Evolutionary conservation across 1,140 invertebrate species (phyloP), one percentile per base, ranked within the genome.

Genomic region (Vanessa atalanta): DNA sequence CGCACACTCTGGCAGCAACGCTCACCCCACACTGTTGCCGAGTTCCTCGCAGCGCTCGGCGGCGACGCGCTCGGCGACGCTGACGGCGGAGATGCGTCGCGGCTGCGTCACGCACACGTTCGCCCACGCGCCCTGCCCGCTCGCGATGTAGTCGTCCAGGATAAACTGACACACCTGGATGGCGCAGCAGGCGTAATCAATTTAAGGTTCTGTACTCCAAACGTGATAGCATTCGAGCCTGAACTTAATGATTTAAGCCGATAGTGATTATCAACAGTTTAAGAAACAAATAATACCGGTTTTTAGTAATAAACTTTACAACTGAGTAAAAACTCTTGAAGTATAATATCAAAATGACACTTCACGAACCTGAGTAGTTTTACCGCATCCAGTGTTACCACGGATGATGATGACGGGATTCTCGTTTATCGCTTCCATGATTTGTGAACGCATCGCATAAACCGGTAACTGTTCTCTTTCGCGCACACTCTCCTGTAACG

Each of bases 361-460:
- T 43, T 43, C 37, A 15, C 75, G 60, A 31, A 89, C 89, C 86
- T 91, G 89, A 0, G 96, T 96, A 0, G 96, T 97, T 92, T 96
- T 96, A 78, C 98, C 98, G 84, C 97, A 99, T n/a, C 98, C 98
- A 0, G 98, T 99, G 75, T 98, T 98, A 67, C 98, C 98, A 60
- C 97, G 94, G 70, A 99, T 97, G 31, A 99, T 96, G 50, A 98
- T 94, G 1, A 99, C 96, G 2, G 97, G 94, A 92, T 97, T 96
- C 0, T 98, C 96, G 76, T 97, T 96, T 68, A 99, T 97, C 0
- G 96, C 95, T 20, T 95, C 91, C 95, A 99, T 96, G 50, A 99
- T 97, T 72, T 95, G 89, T 0, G 94, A 94, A 70, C 95, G 95
- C 93, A 95, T 96, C 0, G 90, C 86, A 75, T 94, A 95, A 4